Conservation (phyloP, 2,797 vertebrate genomes). For the Megaceryle alcyon region DNA sequence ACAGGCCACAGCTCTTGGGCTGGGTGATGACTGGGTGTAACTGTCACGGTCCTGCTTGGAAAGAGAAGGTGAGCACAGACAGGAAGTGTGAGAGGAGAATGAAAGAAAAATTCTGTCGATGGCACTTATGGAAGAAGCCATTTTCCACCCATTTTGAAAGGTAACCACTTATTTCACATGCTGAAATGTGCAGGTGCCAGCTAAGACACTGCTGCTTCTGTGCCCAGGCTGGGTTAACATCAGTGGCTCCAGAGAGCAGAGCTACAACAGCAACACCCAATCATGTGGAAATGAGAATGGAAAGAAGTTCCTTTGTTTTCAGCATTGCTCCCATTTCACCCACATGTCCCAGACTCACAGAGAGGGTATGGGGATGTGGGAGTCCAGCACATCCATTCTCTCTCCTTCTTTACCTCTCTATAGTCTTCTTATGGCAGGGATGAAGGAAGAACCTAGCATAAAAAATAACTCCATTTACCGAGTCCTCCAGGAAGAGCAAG, state of each 20-base stretch:
- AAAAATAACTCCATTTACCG: background rate
- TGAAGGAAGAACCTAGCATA: background rate
- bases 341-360: background rate
- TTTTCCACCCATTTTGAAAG: background rate
- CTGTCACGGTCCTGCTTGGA: background rate
- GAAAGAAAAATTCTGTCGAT: background rate
- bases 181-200: background rate
- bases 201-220: background rate
- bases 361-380: background rate
- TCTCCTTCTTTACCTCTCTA: background rate
- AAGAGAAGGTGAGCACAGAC: background rate
- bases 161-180: background rate
- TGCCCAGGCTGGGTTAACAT: background rate
- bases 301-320: background rate
- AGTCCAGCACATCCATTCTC: background rate
- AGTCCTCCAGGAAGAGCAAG: background rate
- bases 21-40: background rate
- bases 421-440: background rate
- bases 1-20: background rate
- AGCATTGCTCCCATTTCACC: background rate
- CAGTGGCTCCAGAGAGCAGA: accelerated
- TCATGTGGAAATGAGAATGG: accelerated
- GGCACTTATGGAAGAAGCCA: background rate
- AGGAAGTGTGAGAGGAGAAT: background rate
- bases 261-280: accelerated